Base-by-base conservation (phyloP, 1,140 invertebrate genomes). In the Drosophila lacteicornis region DNA sequence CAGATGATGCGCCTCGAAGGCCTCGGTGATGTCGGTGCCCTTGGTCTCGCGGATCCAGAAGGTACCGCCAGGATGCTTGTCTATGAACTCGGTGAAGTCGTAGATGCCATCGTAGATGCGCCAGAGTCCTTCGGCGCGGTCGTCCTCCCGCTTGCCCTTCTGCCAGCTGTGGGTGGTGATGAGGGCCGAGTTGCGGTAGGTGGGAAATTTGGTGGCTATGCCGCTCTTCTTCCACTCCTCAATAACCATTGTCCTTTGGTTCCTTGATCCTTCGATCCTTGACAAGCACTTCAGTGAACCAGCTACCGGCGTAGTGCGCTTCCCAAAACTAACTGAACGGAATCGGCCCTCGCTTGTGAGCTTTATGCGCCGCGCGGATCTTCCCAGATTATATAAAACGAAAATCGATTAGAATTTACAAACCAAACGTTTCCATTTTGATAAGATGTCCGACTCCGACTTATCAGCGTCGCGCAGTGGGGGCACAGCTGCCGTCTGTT, bases 1-100 rank as follows among this genome's bases (percentile, higher is more conserved):
- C 22, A 95, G 77, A 79, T 95, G 96, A 91, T 95, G 95, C 1
- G 82, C 75, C 93, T 96, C 95, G 67, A 96, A 96, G 11, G 94
- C 93, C 92, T 96, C 96, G 1, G 96, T 96, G 3, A 96, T 96
- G 77, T 96, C 96, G 0, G 94, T 96, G 1, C 95, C 96, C 84
- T 94, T 94, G 2, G 95, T 96, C 15, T 95, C 73, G 8, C 91
- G 65, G 17, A 96, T 82, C 96, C 96, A 96, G 79, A 96, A 94
- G 13, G 91, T 7, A 15, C 96, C 96, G 30, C 96, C 96, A 2
- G 96, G 96, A 93, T 97, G 96, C 15, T 80, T 93, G 12, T 94
- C 88, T 2, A 95, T 92, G 79, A 96, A 97, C 15, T 93, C 82
- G 4, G 93, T 94, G 27, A 97, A 93, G 91, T 97, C 95, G 81